Conservation (phyloP, 2,797 vertebrate species). For the Tokudaia muenninki region DNA sequence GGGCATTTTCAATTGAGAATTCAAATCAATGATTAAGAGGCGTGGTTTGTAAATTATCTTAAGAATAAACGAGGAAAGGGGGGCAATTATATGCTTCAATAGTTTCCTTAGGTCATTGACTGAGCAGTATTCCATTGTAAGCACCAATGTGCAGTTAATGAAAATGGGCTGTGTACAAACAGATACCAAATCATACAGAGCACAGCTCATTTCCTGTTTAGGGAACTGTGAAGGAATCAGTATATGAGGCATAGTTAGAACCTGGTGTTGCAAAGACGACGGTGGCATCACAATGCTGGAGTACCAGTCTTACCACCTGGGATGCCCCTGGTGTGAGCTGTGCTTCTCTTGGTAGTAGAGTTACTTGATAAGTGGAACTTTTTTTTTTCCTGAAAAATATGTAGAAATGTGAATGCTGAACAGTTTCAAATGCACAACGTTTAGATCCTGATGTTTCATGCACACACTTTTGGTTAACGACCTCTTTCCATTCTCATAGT, state of each 20-base stretch:
- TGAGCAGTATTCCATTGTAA: not conserved
- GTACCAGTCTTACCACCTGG: not conserved
- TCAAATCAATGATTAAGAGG: not conserved
- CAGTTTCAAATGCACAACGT: not conserved
- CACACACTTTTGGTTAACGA: conserved; percentile 32
- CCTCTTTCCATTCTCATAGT: not conserved
- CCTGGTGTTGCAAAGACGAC: not conserved
- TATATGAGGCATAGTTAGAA: not conserved
- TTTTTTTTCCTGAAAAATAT: not conserved
- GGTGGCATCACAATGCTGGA: not conserved
- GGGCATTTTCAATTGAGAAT: not conserved
- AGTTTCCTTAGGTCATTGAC: not conserved
- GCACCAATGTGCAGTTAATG: not conserved
- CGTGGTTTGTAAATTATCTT: not conserved
- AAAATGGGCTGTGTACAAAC: not conserved
- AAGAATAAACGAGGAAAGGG: conserved; percentile 13
- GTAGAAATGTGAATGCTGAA: not conserved
- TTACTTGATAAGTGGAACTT: not conserved
- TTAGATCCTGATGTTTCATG: not conserved
- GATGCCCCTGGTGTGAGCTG: not conserved
- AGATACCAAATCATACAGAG: not conserved
- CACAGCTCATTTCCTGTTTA: not conserved
- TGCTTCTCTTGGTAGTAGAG: not conserved
- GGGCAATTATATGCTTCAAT: not conserved
- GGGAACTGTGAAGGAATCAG: not conserved